Evolutionary conservation across 2,888 invertebrate genomes (phyloP), one percentile per base, ranked within the genome.

Genomic region (Mamestra brassicae): DNA sequence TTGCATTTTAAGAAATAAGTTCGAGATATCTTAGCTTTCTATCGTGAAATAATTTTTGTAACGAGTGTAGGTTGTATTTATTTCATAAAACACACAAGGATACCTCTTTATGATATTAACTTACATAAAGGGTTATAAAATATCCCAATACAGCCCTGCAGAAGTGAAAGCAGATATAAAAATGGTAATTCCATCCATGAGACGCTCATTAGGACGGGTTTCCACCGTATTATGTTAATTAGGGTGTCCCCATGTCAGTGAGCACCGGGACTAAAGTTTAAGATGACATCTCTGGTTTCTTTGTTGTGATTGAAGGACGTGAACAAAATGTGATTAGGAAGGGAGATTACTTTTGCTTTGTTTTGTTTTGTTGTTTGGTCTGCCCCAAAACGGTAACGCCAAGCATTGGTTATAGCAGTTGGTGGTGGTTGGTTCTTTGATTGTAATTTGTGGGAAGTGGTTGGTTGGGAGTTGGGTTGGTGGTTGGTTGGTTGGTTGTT

Each of bases 101-200:
- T 26, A 26, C 26, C 26, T 26, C 26, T 26, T 26, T 26, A 26
- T 26, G 26, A 26, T 26, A 26, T 26, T 26, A 26, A 26, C 11
- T 45, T 45, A 45, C 7, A 45, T 6, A 4, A 45, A 0, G 6
- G 0, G 4, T 3, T 13, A 13, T 13, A 52, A 52, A 7, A 6
- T 52, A 52, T 42, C 2, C 26, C 4, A 71, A 34, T 80, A 52
- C 76, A 26, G 17, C 64, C 60, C 76, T 76, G 61, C 34, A 0
- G 69, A 26, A 42, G 64, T 54, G 8, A 67, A 57, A 55, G 42
- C 11, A 58, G 75, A 58, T 54, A 65, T 70, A 62, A 69, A 80
- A 70, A 81, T 81, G 80, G 71, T 71, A 66, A 81, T 72, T 13
- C n/a, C 5, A 50, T 47, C 15, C 13, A 81, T 80, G 38, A 80